phyloP scores from a whole-genome alignment of 2,888 invertebrate species.

The Molorchus minor region DNA sequence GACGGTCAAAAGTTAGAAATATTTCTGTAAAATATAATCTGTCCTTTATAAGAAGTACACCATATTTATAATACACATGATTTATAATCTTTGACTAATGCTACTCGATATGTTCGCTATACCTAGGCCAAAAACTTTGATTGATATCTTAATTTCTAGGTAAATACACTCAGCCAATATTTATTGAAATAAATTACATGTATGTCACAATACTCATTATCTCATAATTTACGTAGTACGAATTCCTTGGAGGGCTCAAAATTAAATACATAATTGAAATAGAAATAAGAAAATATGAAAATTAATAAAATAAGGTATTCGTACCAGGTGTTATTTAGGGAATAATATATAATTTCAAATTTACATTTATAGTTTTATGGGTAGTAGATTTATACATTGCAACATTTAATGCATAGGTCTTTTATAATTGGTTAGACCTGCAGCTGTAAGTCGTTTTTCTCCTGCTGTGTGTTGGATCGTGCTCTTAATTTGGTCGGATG shows the following conservation, averaged over 20 bases:
- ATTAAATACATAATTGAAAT: conserved; percentile 20
- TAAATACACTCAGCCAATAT: conserved; percentile 61
- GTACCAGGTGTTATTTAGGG: conserved; percentile 25
- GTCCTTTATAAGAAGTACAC: conserved; percentile 37
- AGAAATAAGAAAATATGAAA: conserved; percentile 13
- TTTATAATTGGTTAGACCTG: conserved; percentile 64
- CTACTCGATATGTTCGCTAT: conserved; percentile 40
- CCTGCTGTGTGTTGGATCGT: conserved; percentile 81
- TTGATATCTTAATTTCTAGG: conserved; percentile 52
- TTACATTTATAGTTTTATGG: conserved; percentile 12
- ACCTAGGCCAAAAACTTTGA: conserved; percentile 57
- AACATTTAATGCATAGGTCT: conserved; percentile 61
- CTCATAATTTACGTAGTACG: conserved; percentile 29
- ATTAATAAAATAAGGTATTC: conserved; percentile 26
- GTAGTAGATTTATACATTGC: background rate
- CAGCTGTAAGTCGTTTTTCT: conserved; percentile 83
- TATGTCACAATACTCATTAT: conserved; percentile 30
- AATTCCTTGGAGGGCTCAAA: conserved; percentile 46
- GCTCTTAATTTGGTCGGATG: conserved; percentile 77
- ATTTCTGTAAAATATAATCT: conserved; percentile 41
- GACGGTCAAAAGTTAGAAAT: conserved; percentile 57
- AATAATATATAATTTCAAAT: conserved; percentile 17
- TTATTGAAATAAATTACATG: conserved; percentile 34
- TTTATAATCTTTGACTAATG: conserved; percentile 29
- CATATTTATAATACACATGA: conserved; percentile 26